Evolutionary conservation across 2,113 vertebrate species (phyloP).

Genomic region (Petaurus breviceps): DNA sequence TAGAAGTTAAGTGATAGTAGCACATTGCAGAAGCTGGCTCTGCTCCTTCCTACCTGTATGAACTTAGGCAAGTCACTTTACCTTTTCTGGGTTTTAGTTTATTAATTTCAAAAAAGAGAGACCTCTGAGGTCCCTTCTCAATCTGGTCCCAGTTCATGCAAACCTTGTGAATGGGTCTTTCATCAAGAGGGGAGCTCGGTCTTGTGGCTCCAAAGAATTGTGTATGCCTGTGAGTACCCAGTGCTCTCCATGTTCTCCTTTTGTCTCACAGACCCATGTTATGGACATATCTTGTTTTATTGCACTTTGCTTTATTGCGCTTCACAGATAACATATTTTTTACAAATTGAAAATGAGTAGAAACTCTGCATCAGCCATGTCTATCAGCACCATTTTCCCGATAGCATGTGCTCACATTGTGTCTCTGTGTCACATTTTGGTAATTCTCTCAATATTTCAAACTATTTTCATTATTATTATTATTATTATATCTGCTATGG

Average conservation of each 20-base stretch:
- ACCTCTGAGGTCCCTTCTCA: background rate
- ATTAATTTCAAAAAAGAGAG: background rate
- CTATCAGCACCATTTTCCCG: background rate
- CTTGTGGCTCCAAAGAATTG: background rate
- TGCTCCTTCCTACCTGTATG: background rate
- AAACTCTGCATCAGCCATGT: background rate
- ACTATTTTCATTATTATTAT: background rate
- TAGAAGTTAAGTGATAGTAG: background rate
- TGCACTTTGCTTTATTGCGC: background rate
- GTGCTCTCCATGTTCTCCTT: background rate
- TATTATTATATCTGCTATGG: background rate
- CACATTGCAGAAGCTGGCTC: background rate
- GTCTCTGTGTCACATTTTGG: background rate
- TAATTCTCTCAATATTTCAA: background rate
- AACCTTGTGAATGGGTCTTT: background rate
- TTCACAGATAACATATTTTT: background rate
- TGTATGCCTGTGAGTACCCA: background rate
- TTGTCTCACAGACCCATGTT: background rate
- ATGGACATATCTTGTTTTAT: background rate
- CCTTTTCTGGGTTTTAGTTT: background rate
- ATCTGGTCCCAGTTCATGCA: background rate
- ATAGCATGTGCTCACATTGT: background rate
- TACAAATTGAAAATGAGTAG: background rate
- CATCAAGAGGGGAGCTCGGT: background rate
- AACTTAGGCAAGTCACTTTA: no score